Evolutionary conservation across 2,888 invertebrate species (phyloP), one percentile per base, ranked within the genome.

Genomic region (Timema cristinae): DNA sequence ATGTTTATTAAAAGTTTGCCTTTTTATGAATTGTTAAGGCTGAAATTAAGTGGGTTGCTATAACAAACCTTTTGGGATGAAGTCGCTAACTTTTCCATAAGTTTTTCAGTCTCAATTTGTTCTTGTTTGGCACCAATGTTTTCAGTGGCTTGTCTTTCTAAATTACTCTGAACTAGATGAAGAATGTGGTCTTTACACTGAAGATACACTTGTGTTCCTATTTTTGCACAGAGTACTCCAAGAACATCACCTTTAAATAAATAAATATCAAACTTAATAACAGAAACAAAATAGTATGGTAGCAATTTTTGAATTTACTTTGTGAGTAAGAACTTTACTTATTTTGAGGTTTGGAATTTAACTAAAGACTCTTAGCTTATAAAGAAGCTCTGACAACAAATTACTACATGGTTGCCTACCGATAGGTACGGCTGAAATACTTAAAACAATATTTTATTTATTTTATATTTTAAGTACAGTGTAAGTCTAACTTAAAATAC

Each of bases 211-310:
- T 77, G 75, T n/a, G 81, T 73, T 1, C 84, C 84, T 73, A 79
- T 74, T 70, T 78, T 79, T 66, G 76, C 76, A 77, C 83, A 83
- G 48, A 84, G 77, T n/a, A 78, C 78, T 32, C 84, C 84, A 69
- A 84, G 75, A 11, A 83, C 79, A 77, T 83, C 83, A 71, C 84
- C 84, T 83, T 11, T 54, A 54, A 13, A 54, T 54, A 13, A 54
- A 54, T 54, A 54, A 54, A 2, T 54, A 13, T 54, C 54, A 54
- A 54, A 54, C 54, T 54, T 54, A 54, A 54, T 13, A 54, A 13
- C n/a, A 54, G n/a, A 54, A 54, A 11, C 11, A 54, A 13, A 54
- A n/a, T 11, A n/a, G n/a, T n/a, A 32, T 32, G 4, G 32, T 32
- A 32, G 4, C 32, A 32, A 32, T 32, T 32, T 32, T 32, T 32